These are phyloP conservation scores for Mola mola DNA, from an alignment of 2,113 vertebrate species.

Conservation along the genomic window DNA sequence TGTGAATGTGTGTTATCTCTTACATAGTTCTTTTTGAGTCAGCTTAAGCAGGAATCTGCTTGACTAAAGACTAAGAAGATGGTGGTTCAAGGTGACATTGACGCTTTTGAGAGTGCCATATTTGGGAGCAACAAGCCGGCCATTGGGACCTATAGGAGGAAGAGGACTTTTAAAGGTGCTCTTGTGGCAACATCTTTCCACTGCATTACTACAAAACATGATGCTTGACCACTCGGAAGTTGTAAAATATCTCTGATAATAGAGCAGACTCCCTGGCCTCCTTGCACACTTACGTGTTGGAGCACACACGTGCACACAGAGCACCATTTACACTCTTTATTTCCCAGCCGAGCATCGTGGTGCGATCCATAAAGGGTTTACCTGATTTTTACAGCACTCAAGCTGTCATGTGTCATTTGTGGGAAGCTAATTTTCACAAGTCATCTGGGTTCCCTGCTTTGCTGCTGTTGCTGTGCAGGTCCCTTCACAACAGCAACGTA, in stretches of 20 bases:
- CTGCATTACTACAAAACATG: neutral
- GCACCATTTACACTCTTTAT: slow-evolving; percentile 47
- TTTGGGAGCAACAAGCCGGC: slow-evolving; percentile 11
- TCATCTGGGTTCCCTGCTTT: slow-evolving; percentile 41
- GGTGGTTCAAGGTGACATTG: slow-evolving; percentile 35
- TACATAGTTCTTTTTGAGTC: too few relatives aligned
- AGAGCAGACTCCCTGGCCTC: slow-evolving; percentile 6
- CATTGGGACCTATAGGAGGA: neutral
- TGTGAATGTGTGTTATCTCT: too few relatives aligned
- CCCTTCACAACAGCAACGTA: slow-evolving; percentile 26
- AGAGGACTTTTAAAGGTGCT: slow-evolving; percentile 6
- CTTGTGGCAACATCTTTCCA: slow-evolving; percentile 3
- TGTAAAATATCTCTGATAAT: slow-evolving; percentile 14
- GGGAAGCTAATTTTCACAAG: slow-evolving; percentile 62
- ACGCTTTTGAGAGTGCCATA: slow-evolving; percentile 13
- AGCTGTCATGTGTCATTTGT: slow-evolving; percentile 67
- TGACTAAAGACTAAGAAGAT: slow-evolving; percentile 11
- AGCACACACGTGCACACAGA: slow-evolving; percentile 23
- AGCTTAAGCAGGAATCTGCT: slow-evolving; percentile 1
- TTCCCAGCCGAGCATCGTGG: slow-evolving; percentile 39
- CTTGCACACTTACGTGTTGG: slow-evolving; percentile 7
- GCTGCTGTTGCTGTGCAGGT: slow-evolving; percentile 40
- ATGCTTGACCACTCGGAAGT: slow-evolving; percentile 11
- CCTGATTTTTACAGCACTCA: slow-evolving; percentile 65
- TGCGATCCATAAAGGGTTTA: slow-evolving; percentile 46